phyloP scores from a whole-genome alignment of 2,113 vertebrate species.

The Crotalus horridus region DNA sequence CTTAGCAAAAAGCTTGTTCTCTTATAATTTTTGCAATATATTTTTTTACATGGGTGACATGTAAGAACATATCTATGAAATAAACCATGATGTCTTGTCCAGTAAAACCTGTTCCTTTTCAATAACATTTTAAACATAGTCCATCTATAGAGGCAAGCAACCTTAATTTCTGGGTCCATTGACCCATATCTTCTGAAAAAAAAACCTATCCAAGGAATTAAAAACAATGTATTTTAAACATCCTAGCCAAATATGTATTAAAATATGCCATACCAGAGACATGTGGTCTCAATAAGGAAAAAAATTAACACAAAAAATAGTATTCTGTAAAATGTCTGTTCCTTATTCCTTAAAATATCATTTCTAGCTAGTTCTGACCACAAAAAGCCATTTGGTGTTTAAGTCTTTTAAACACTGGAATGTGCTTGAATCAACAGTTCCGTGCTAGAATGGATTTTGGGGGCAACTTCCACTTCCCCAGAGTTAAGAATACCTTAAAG shows the following conservation, averaged over 20 bases:
- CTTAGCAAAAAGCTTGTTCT: background rate
- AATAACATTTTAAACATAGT: background rate
- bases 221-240: constrained; percentile 42
- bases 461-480: constrained; percentile 52
- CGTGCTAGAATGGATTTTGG: constrained; percentile 54
- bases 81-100: background rate
- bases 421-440: constrained; percentile 68
- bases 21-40: background rate
- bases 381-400: constrained; percentile 71
- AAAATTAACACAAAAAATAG: constrained; percentile 51
- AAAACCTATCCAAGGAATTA: constrained; percentile 59
- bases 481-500: constrained; percentile 53
- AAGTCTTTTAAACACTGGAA: constrained; percentile 66
- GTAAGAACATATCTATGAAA: background rate
- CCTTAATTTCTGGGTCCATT: background rate
- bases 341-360: constrained; percentile 71
- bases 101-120: background rate
- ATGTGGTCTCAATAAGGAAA: constrained; percentile 78
- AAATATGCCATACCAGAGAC: constrained; percentile 67
- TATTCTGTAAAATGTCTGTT: constrained; percentile 73
- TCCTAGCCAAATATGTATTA: constrained; percentile 68
- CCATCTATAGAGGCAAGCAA: background rate
- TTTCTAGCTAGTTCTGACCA: constrained; percentile 70
- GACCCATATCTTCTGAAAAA: constrained; percentile 54
- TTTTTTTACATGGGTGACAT: background rate